Evolutionary conservation across 37 sponge, comb jelly and placozoan species (phyloP).

Genomic region (Beroe forskalii): DNA sequence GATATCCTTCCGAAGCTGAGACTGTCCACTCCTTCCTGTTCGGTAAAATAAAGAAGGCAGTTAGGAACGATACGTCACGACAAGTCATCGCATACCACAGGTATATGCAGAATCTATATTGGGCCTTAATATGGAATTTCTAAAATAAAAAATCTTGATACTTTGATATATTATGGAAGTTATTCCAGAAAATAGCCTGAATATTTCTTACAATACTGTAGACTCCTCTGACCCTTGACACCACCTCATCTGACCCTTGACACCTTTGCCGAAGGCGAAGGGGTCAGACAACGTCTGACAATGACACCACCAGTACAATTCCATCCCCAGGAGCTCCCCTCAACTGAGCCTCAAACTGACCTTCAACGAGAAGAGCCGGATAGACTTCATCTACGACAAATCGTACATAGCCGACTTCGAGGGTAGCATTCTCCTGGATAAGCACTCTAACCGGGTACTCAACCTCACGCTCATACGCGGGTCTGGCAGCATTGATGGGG

Average conservation of each 20-base stretch:
- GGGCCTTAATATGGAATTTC: no score
- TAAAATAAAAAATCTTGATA: no score
- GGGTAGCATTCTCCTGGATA: conserved; percentile 14
- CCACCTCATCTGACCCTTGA: no score
- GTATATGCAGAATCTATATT: no score
- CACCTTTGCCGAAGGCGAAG: no score
- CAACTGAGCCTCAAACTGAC: conserved; percentile 21
- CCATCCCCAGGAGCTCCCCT: conserved; percentile 11
- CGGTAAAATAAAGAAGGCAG: neutral
- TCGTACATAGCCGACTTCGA: conserved; percentile 5
- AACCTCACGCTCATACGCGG: neutral
- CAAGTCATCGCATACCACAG: conserved; percentile 49
- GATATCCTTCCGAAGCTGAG: conserved; percentile 23
- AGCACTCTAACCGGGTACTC: neutral
- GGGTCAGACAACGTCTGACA: no score
- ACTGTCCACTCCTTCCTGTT: conserved; percentile 20
- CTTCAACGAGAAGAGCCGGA: conserved; percentile 7
- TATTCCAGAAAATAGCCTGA: no score
- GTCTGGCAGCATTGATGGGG: conserved; percentile 20
- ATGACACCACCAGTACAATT: no score
- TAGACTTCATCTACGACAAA: conserved; percentile 15
- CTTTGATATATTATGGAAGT: no score
- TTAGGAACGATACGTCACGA: conserved; percentile 31
- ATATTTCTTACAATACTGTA: no score
- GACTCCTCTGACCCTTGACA: no score